Evolutionary conservation across 2,888 invertebrate species (phyloP).

Genomic region (Chrysolina haemoptera): DNA sequence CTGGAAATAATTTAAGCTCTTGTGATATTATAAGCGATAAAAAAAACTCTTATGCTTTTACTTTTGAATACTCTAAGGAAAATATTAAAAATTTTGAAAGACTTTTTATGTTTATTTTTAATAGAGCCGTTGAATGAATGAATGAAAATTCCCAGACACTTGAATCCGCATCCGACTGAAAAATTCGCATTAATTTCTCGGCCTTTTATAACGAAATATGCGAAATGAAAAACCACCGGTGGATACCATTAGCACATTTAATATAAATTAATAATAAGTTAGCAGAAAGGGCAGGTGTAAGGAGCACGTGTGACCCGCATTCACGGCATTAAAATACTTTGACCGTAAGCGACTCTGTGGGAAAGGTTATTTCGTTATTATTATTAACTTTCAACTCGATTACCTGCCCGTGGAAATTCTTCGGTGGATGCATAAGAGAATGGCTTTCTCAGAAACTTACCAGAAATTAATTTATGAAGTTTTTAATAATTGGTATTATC

Average conservation of each 20-base stretch:
- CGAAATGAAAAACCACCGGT: constrained; percentile 14
- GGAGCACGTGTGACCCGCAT: constrained; percentile 47
- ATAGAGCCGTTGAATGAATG: too few relatives aligned
- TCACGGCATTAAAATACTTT: constrained; percentile 53
- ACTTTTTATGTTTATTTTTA: too few relatives aligned
- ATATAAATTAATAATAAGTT: constrained; percentile 39
- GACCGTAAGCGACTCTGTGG: constrained; percentile 24
- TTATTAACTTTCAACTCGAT: constrained; percentile 11
- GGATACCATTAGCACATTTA: constrained; percentile 37
- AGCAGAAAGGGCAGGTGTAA: constrained; percentile 58
- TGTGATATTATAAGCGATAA: too few relatives aligned
- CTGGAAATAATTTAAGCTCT: too few relatives aligned
- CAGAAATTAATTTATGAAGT: not conserved
- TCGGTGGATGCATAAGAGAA: not conserved
- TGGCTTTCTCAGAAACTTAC: not conserved
- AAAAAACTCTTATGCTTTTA: too few relatives aligned
- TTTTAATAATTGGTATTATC: not conserved
- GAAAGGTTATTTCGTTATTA: not conserved
- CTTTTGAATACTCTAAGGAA: too few relatives aligned
- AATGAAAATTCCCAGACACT: too few relatives aligned
- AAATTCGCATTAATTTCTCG: not conserved
- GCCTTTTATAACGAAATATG: not conserved
- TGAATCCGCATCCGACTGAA: too few relatives aligned
- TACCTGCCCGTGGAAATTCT: not conserved
- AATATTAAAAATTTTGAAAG: too few relatives aligned